A percentile compares a stretch with the other conserved stretches of the same genome.
These are phyloP conservation scores for western clawed frog (Xenopus tropicalis) DNA, from an alignment of 2,113 vertebrate genomes.

Conservation along the genomic window DNA sequence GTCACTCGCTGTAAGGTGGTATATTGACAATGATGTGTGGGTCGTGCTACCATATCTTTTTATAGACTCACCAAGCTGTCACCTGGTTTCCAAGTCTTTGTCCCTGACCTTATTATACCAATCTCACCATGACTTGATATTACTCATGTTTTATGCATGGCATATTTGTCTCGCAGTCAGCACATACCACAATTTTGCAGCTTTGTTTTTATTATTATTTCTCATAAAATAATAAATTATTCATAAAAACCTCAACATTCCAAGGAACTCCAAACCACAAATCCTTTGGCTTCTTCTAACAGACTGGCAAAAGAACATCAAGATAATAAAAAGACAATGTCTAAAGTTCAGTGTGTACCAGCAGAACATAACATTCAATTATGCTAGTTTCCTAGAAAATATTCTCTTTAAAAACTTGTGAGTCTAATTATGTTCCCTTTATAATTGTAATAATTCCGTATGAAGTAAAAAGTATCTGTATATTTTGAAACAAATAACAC, in stretches of 20 bases:
- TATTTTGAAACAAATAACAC: too few relatives aligned
- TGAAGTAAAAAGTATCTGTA: too few relatives aligned
- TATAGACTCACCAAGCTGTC: too few relatives aligned
- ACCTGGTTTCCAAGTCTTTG: too few relatives aligned
- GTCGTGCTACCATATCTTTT: too few relatives aligned
- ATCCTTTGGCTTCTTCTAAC: not conserved
- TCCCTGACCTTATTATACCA: too few relatives aligned
- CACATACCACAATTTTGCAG: not conserved
- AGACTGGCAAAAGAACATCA: not conserved
- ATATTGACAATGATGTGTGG: too few relatives aligned
- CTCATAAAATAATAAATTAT: not conserved
- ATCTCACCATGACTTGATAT: not conserved
- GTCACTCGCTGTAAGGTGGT: too few relatives aligned
- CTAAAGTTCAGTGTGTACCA: conserved; percentile 6
- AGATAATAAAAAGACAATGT: not conserved
- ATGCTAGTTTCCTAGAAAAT: not conserved
- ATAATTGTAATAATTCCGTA: too few relatives aligned
- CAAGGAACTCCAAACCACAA: not conserved
- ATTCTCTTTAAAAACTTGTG: not conserved
- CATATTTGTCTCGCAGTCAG: not conserved
- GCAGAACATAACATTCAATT: conserved; percentile 1
- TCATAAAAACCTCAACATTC: not conserved
- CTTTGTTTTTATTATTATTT: not conserved
- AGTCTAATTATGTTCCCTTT: too few relatives aligned
- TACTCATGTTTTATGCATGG: not conserved